Evolutionary conservation across 2,113 vertebrate genomes (phyloP), one percentile per base, ranked within the genome.

Genomic region (Jaculus jaculus): DNA sequence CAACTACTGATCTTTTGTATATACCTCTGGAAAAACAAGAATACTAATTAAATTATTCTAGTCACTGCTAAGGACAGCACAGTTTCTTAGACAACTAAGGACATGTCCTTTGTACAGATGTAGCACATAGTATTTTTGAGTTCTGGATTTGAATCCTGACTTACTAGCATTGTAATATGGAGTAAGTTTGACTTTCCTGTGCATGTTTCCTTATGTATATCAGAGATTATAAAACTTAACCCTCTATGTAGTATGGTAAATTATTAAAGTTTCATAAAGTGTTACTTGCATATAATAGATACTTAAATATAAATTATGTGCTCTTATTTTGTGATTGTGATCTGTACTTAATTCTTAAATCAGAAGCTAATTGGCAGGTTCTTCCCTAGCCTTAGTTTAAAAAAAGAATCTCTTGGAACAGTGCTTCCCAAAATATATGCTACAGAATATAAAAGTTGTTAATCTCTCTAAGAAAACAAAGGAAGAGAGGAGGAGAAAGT

Each of bases 321-420:
- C 61, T 24, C 61, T 23, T 23, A 63, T 23, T 20, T 23, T 63
- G 24, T 23, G 72, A 16, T 51, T 9, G 75, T 90, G 58, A 42
- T 54, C 80, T 86, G 30, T 80, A 9, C 73, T 68, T 72, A 68
- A 20, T 81, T 73, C 79, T 13, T 61, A 30, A 47, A 20, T 34
- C 21, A 89, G 34, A 66, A 28, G 60, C 66, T 83, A 91, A 32
- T 58, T 37, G 68, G 20, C 60, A 61, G n/a, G 58, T 61, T 30
- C 58, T 54, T 79, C 28, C 23, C 54, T 79, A 28, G 32, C 10
- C 69, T 63, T 80, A 51, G 26, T 42, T 90, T 74, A 39, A 32
- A 20, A 74, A 94, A 94, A 80, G 34, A 42, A 28, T 74, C 17
- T 80, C n/a, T 86, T 86, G 63, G 47, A 69, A n/a, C 60, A 86